Base-by-base conservation (phyloP, 2,113 vertebrate genomes). In the Egretta garzetta region DNA sequence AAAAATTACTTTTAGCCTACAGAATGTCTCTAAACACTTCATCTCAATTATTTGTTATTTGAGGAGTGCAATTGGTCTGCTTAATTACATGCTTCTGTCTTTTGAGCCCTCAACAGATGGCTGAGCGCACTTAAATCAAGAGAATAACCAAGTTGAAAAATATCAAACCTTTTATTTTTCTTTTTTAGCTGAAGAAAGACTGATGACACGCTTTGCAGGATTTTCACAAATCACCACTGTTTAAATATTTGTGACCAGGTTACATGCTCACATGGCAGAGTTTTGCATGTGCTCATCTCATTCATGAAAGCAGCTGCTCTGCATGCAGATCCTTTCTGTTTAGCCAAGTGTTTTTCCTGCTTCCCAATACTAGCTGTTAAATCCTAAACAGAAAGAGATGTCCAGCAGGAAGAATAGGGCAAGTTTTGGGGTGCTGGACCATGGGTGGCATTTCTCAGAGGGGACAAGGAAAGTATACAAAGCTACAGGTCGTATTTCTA, bases 11-110 rank as follows among this genome's bases (percentile, higher is more conserved):
- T 93, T 59, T 86, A 84, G 59, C 45, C 80, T 73, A 60, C 4
- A 8, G 95, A 80, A 45, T 58, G 59, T 50, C 53, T 76, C 80
- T 66, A 68, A 94, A 77, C 37, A 70, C 47, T 95, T 96, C 22
- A 93, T 92, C 88, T 96, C 72, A 83, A 92, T 91, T 91, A 96
- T 92, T 86, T 92, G 67, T 76, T 91, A 86, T 86, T 90, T 92
- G 43, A 68, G 37, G 62, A 77, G 55, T 56, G 56, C 56, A 84
- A 91, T 7, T 75, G 60, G 43, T 91, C 73, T 89, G 64, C 86
- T 76, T 95, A 96, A 96, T 96, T 96, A 90, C 59, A 88, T 80
- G 52, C 52, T 91, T 91, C 86, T 96, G 93, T 71, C 83, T 84
- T 86, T 74, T 74, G 55, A 89, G 86, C 47, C 93, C 95, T 90